These are phyloP conservation scores for Agrochola circellaris DNA, from an alignment of 2,888 invertebrate genomes.

Conservation along the genomic window DNA sequence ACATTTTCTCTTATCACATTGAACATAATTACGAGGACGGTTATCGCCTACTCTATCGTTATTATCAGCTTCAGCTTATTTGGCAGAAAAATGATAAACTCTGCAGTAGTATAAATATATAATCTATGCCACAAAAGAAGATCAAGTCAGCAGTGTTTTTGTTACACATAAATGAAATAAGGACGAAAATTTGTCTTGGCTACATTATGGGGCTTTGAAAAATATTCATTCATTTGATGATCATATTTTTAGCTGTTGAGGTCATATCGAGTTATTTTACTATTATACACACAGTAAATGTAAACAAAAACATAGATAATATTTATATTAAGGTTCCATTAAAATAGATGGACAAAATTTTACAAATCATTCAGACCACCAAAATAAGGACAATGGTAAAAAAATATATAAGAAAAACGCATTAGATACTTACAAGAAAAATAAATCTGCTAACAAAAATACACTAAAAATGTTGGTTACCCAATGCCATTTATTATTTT, in stretches of 20 bases:
- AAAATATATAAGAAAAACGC: no score
- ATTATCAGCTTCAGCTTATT: constrained; percentile 46
- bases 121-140: constrained; percentile 11
- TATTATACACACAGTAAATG: not conserved
- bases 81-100: constrained; percentile 38
- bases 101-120: constrained; percentile 19
- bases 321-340: no score
- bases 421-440: no score
- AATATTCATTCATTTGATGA: not conserved
- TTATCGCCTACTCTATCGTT: constrained; percentile 33
- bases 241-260: not conserved
- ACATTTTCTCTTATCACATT: constrained; percentile 56
- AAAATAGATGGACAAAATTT: no score
- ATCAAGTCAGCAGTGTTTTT: constrained; percentile 5
- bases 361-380: no score
- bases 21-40: constrained; percentile 24
- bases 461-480: no score
- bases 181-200: not conserved
- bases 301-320: not conserved
- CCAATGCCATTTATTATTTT: no score
- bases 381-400: no score
- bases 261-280: no score
- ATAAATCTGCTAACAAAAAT: no score
- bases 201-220: not conserved
- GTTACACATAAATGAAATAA: not conserved